Evolutionary conservation across 1,140 invertebrate species (phyloP), one percentile per base, ranked within the genome.

Genomic region (Pogonomyrmex californicus): DNA sequence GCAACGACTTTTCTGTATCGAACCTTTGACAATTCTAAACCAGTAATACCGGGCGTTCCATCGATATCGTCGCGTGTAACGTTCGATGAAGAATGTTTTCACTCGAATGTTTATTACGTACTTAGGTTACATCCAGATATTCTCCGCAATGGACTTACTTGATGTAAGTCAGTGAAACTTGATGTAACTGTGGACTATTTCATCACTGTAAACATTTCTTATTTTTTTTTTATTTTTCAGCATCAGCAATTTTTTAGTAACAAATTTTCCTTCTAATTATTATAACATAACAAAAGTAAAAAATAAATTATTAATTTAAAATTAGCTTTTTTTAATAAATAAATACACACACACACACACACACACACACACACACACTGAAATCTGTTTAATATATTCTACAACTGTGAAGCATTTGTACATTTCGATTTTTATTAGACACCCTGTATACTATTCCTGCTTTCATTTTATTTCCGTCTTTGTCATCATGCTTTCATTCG

Each of bases 1-100:
- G 85, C 91, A 91, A 93, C 92, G 93, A 93, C 91, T 93, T 93
- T 93, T 92, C 90, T 86, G 81, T 83, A 65, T 87, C 86, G 91
- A 89, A 92, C 87, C 91, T 93, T 93, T 93, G 90, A 90, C 87
- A 87, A 71, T 85, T 70, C 81, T 56, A 47, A 85, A 62, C 38
- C 23, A 62, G n/a, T 33, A 38, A 44, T 77, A 85, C 44, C 65
- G 68, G 66, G 79, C 73, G 79, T 83, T 47, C 14, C 54, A 47
- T 33, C 17, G 38, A 60, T 49, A 60, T n/a, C 17, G 17, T 47
- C 3, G 41, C 30, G 12, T 44, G 17, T 4, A 58, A 70, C 30
- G 36, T 56, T 2, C 23, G 6, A 68, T 81, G 51, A 71, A 44
- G 2, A 70, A 33, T 44, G 73, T 14, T 60, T 33, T 47, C 36